A percentile compares a stretch with the other conserved stretches of the same genome.
These are phyloP conservation scores for Allophyes oxyacanthae DNA, from an alignment of 2,888 invertebrate species.

Conservation along the genomic window DNA sequence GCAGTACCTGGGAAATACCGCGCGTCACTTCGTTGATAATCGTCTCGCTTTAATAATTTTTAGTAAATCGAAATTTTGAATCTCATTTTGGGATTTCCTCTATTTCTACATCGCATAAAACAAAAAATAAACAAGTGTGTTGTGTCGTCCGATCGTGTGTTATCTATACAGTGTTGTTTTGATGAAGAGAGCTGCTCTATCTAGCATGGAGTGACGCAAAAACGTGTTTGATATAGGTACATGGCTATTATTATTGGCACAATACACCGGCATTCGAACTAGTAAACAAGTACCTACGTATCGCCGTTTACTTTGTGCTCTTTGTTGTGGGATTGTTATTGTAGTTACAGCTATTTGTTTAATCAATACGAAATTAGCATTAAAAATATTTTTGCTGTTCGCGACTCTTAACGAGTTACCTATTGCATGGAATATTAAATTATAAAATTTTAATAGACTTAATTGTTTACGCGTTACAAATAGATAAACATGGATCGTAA, in stretches of 20 bases:
- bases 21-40: constrained; percentile 67
- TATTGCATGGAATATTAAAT: constrained; percentile 13
- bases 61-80: constrained; percentile 25
- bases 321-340: constrained; percentile 44
- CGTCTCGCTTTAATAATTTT: constrained; percentile 55
- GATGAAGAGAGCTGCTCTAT: constrained; percentile 57
- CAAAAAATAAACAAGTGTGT: constrained; percentile 33
- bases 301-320: constrained; percentile 32
- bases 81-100: constrained; percentile 42
- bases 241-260: constrained; percentile 51
- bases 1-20: constrained; percentile 75
- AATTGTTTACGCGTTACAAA: constrained; percentile 17
- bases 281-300: constrained; percentile 61
- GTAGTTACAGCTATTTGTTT: constrained; percentile 22
- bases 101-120: constrained; percentile 18
- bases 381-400: constrained; percentile 12
- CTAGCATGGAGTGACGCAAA: constrained; percentile 63
- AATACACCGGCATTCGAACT: constrained; percentile 46
- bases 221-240: constrained; percentile 52
- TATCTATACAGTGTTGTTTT: constrained; percentile 70
- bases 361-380: constrained; percentile 11
- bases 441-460: neutral
- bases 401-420: constrained; percentile 5
- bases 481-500: constrained; percentile 28
- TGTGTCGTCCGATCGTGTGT: constrained; percentile 44